Evolutionary conservation across 2,888 invertebrate species (phyloP).

Genomic region (Rhaphigaster nebulosa): DNA sequence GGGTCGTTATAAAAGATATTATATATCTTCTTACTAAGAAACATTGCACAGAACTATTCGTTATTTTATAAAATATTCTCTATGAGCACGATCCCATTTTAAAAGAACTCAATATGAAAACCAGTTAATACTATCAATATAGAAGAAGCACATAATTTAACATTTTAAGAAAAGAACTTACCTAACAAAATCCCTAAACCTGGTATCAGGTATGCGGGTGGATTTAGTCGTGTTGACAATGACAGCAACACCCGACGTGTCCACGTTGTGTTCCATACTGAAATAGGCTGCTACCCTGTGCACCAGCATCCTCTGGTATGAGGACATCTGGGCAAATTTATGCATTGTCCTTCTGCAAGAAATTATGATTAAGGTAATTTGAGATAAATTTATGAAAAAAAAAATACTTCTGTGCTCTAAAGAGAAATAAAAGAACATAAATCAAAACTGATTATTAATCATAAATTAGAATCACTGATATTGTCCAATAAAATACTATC

Average conservation of each 20-base stretch:
- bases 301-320: constrained; percentile 96
- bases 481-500: neutral
- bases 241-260: constrained; percentile 85
- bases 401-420: neutral
- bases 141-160: too few species aligned
- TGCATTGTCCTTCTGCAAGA: constrained; percentile 78
- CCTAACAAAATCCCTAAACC: constrained; percentile 80
- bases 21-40: too few species aligned
- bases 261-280: constrained; percentile 94
- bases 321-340: constrained; percentile 93
- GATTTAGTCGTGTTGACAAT: constrained; percentile 85
- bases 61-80: too few species aligned
- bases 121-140: too few species aligned
- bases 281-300: constrained; percentile 95
- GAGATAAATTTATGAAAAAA: neutral
- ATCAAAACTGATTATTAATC: neutral
- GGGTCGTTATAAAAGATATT: too few species aligned
- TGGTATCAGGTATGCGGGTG: constrained; percentile 78
- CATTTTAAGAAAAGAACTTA: constrained; percentile 65
- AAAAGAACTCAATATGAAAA: too few species aligned
- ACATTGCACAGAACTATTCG: too few species aligned
- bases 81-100: too few species aligned
- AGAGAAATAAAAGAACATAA: neutral
- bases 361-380: constrained; percentile 12
- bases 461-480: neutral